A percentile compares a stretch with the other conserved stretches of the same genome.
phyloP scores from a whole-genome alignment of 1,140 invertebrate species.

The Ips nitidus region DNA sequence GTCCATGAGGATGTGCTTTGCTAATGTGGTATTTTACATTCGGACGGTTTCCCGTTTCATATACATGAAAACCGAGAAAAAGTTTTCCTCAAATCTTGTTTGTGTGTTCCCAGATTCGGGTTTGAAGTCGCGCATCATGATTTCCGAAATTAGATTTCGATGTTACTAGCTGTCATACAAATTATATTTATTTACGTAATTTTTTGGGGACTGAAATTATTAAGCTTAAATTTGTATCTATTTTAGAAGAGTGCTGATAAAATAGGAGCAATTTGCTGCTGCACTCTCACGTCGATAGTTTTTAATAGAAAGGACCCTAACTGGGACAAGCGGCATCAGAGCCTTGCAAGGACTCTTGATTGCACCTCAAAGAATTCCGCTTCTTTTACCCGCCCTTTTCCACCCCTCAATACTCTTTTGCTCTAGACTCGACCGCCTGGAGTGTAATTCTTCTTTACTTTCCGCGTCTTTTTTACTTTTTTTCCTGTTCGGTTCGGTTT shows the following conservation, averaged over 20 bases:
- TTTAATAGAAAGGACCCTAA: conserved; percentile 26
- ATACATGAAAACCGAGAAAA: conserved; percentile 11
- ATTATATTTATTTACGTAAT: no score
- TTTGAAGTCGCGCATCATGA: background rate
- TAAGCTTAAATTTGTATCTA: no score
- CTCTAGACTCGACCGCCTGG: conserved; percentile 11
- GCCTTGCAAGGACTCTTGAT: conserved; percentile 27
- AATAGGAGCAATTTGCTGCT: background rate
- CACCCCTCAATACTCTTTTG: background rate
- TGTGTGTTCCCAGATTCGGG: background rate
- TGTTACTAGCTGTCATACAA: background rate
- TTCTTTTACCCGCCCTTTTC: conserved; percentile 20
- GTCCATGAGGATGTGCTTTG: background rate
- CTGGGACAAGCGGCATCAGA: conserved; percentile 20
- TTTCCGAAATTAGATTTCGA: conserved; percentile 3
- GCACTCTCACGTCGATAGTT: conserved; percentile 17
- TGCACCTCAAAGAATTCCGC: conserved; percentile 33
- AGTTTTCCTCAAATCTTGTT: conserved; percentile 12
- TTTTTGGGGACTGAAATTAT: no score
- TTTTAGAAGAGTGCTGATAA: background rate
- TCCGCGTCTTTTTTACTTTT: conserved; percentile 26
- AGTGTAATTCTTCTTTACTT: conserved; percentile 27
- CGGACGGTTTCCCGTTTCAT: conserved; percentile 10
- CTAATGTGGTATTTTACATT: conserved; percentile 12
- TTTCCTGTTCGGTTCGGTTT: conserved; percentile 25